A percentile compares a stretch with the other conserved stretches of the same genome.
phyloP scores from a whole-genome alignment of 2,888 invertebrate genomes.

The Lasioglossum lativentre region DNA sequence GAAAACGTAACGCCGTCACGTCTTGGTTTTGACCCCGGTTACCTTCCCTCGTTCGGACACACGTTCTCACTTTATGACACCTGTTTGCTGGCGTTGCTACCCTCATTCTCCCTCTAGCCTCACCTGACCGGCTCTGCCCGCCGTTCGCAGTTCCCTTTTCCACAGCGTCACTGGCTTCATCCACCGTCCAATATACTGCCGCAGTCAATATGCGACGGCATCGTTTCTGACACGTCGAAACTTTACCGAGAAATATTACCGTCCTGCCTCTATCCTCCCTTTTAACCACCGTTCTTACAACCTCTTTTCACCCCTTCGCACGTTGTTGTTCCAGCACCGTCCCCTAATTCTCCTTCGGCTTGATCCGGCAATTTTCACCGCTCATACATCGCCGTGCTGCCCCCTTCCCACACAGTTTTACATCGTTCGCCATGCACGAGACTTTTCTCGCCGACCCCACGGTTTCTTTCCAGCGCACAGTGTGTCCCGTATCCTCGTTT shows the following conservation, averaged over 20 bases:
- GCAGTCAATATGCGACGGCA: slow-evolving; percentile 54
- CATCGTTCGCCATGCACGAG: not conserved
- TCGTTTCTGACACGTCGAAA: slow-evolving; percentile 63
- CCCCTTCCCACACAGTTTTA: not conserved
- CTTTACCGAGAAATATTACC: slow-evolving; percentile 58
- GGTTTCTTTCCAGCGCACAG: not conserved
- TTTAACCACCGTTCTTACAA: not conserved
- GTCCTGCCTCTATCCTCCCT: not conserved
- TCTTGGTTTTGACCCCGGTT: slow-evolving; percentile 66
- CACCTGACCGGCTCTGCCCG: slow-evolving; percentile 13
- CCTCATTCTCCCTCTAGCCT: slow-evolving; percentile 30
- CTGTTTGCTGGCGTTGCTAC: slow-evolving; percentile 75
- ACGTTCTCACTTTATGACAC: slow-evolving; percentile 80
- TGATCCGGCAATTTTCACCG: not conserved
- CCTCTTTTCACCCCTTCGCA: not conserved
- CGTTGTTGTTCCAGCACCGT: not conserved
- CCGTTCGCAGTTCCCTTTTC: slow-evolving; percentile 26
- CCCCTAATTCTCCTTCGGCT: not conserved
- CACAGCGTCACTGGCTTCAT: slow-evolving; percentile 34
- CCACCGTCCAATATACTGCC: slow-evolving; percentile 61
- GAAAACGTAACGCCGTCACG: slow-evolving; percentile 72
- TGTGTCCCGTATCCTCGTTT: slow-evolving; percentile 42
- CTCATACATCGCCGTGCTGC: not conserved
- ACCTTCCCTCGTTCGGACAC: slow-evolving; percentile 66
- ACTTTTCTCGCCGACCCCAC: not conserved